These are phyloP conservation scores for Crossaster papposus DNA, from an alignment of 53 echinoderm and acorn worm species.

Conservation along the genomic window DNA sequence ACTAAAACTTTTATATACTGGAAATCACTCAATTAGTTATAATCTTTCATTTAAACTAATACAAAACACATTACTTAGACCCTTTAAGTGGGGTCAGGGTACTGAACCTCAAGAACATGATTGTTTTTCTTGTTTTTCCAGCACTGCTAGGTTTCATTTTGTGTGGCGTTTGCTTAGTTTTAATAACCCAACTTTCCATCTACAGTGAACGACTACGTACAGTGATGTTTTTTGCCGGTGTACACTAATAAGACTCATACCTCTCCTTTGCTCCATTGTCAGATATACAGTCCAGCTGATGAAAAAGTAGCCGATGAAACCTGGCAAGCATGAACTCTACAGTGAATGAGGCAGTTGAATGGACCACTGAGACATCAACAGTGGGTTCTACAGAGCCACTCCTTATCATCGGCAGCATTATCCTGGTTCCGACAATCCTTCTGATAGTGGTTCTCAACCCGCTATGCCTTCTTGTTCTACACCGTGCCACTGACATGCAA, in stretches of 20 bases:
- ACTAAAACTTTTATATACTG: too few species aligned
- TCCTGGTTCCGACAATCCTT: not conserved
- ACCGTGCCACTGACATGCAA: not conserved
- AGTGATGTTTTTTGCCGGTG: not conserved
- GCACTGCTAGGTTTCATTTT: not conserved
- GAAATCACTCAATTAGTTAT: too few species aligned
- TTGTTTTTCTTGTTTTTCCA: not conserved
- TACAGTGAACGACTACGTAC: not conserved
- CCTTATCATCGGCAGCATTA: not conserved
- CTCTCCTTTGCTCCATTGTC: not conserved
- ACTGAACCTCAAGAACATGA: too few species aligned
- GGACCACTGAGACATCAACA: not conserved
- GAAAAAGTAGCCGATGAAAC: not conserved
- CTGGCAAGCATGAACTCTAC: not conserved
- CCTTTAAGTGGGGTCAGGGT: too few species aligned
- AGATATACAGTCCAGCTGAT: not conserved
- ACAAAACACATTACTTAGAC: too few species aligned
- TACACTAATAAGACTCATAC: not conserved
- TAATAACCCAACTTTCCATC: too few species aligned
- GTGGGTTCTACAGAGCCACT: not conserved
- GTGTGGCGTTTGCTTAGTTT: too few species aligned
- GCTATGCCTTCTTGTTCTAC: not conserved
- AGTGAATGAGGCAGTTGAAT: not conserved
- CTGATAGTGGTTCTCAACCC: not conserved
- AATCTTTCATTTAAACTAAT: too few species aligned